Evolutionary conservation across 2,888 invertebrate species (phyloP).

Genomic region (Macaria liturata): DNA sequence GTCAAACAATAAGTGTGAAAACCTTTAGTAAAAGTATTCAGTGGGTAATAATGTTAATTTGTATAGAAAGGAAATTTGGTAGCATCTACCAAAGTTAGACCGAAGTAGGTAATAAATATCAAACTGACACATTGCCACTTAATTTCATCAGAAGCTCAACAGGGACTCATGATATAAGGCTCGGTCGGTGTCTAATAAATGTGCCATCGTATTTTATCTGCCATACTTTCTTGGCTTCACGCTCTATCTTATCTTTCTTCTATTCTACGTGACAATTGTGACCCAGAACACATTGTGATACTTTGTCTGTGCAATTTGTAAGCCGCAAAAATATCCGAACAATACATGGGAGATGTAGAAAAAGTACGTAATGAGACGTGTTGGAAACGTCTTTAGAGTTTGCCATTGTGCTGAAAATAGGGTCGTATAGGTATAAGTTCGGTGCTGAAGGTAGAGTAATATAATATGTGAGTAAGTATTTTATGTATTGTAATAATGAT

Average conservation of each 20-base stretch:
- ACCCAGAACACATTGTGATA: constrained; percentile 19
- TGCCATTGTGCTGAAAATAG: background rate
- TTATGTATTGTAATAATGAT: no score
- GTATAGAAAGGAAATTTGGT: no score
- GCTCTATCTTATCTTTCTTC: constrained; percentile 20
- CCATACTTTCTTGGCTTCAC: constrained; percentile 18
- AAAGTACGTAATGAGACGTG: constrained; percentile 8
- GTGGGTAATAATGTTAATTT: no score
- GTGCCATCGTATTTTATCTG: constrained; percentile 27
- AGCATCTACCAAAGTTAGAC: no score
- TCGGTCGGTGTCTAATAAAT: constrained; percentile 24
- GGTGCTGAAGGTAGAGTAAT: no score
- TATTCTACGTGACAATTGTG: constrained; percentile 18
- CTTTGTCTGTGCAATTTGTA: constrained; percentile 20
- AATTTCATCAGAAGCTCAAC: constrained; percentile 18
- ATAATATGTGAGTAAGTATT: no score
- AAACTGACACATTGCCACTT: constrained; percentile 7
- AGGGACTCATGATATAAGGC: constrained; percentile 21
- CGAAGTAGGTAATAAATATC: background rate
- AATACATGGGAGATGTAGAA: constrained; percentile 3
- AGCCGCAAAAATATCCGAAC: constrained; percentile 9
- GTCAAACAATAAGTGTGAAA: no score
- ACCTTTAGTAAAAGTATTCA: no score
- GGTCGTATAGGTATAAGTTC: no score
- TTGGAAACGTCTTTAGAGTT: background rate